phyloP scores from a whole-genome alignment of 2,797 vertebrate species.

The Acrossocheilus wenchowensis region DNA sequence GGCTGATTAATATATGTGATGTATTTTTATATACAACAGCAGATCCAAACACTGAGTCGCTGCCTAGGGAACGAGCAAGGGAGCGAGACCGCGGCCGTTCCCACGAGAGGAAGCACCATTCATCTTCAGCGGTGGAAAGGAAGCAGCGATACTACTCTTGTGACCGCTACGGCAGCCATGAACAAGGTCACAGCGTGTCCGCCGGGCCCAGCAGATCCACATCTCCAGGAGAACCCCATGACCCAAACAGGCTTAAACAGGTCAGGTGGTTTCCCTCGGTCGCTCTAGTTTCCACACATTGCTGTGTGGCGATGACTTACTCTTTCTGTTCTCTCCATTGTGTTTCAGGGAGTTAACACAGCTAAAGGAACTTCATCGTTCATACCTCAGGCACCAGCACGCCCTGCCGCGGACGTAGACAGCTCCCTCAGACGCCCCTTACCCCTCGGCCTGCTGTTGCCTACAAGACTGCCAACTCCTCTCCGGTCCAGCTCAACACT shows the following conservation, averaged over 20 bases:
- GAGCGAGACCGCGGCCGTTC: constrained; percentile 91
- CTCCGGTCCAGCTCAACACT: constrained; percentile 81
- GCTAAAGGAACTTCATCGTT: constrained; percentile 82
- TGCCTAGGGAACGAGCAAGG: constrained; percentile 78
- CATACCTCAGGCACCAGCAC: constrained; percentile 87
- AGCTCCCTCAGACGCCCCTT: constrained; percentile 96
- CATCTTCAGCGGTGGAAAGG: constrained; percentile 85
- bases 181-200: constrained; percentile 83
- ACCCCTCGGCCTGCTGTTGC: constrained; percentile 94
- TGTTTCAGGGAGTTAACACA: constrained; percentile 83
- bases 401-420: constrained; percentile 87
- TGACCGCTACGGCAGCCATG: constrained; percentile 90
- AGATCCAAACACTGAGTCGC: constrained; percentile 68
- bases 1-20: background rate
- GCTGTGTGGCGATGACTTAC: background rate
- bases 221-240: constrained; percentile 85
- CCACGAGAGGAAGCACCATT: constrained; percentile 92
- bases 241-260: constrained; percentile 82
- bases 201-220: constrained; percentile 87
- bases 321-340: constrained; percentile 53
- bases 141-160: constrained; percentile 97
- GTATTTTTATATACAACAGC: constrained; percentile 54
- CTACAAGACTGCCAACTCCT: constrained; percentile 94
- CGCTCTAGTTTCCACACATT: constrained; percentile 46
- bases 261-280: constrained; percentile 67